phyloP scores from a whole-genome alignment of 2,888 invertebrate species.

The Oligia fasciuncula region DNA sequence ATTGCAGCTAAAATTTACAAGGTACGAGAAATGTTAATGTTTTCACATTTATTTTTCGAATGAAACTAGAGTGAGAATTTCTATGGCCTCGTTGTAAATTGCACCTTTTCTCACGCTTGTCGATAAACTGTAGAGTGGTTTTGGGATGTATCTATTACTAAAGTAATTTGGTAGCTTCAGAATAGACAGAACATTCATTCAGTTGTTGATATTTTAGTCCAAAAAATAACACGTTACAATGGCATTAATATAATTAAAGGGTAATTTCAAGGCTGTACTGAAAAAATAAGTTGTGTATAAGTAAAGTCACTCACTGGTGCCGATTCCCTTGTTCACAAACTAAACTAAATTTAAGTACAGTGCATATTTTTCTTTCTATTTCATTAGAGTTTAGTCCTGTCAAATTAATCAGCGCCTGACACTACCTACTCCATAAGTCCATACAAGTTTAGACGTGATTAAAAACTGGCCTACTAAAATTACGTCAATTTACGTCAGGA shows the following conservation, averaged over 20 bases:
- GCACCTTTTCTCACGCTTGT: constrained; percentile 24
- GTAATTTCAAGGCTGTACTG: background rate
- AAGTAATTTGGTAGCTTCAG: background rate
- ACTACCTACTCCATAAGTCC: too few relatives aligned
- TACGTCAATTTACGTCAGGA: too few relatives aligned
- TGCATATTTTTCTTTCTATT: too few relatives aligned
- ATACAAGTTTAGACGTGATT: too few relatives aligned
- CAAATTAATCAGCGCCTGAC: too few relatives aligned
- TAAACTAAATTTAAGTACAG: too few relatives aligned
- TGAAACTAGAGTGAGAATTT: background rate
- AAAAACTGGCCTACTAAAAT: too few relatives aligned
- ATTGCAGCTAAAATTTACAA: too few relatives aligned
- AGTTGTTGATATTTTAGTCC: too few relatives aligned
- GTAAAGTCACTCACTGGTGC: background rate
- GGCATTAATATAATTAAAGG: background rate
- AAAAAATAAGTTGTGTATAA: background rate
- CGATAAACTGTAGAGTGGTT: constrained; percentile 11
- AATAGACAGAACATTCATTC: background rate
- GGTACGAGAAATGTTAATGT: too few relatives aligned
- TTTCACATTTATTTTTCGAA: constrained; percentile 6
- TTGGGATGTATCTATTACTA: background rate
- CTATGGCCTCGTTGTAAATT: constrained; percentile 6
- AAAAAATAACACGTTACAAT: background rate
- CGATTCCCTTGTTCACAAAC: too few relatives aligned
- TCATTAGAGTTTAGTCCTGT: too few relatives aligned